These are phyloP conservation scores for Euborellia annulipes DNA, from an alignment of 1,140 invertebrate species.

Conservation along the genomic window DNA sequence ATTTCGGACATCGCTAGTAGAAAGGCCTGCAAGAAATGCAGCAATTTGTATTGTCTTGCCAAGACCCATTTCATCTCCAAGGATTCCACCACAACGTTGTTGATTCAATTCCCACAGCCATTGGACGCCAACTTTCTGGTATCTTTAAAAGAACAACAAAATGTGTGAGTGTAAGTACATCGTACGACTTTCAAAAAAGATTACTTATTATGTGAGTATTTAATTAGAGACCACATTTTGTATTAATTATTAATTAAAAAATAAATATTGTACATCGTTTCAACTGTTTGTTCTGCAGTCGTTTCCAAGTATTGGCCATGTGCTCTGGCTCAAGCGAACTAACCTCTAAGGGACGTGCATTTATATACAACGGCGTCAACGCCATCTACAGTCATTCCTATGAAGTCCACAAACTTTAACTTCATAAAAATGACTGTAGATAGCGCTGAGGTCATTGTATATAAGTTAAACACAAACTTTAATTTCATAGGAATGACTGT, in stretches of 20 bases:
- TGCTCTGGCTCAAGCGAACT: neutral
- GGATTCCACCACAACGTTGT: conserved; percentile 60
- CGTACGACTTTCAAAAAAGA: neutral
- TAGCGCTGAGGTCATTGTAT: no score
- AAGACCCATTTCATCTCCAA: conserved; percentile 82
- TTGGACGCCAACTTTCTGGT: conserved; percentile 63
- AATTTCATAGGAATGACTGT: no score
- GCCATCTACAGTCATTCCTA: no score
- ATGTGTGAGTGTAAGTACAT: neutral
- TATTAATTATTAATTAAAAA: no score
- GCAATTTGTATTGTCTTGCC: conserved; percentile 83
- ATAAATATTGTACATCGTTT: neutral
- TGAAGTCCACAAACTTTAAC: no score
- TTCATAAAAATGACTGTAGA: no score
- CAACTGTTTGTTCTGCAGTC: neutral
- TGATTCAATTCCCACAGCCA: conserved; percentile 87
- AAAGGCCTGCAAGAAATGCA: conserved; percentile 55
- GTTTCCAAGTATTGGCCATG: neutral
- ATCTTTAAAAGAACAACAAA: conserved; percentile 29
- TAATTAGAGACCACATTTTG: neutral
- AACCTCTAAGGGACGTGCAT: no score
- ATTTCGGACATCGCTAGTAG: conserved; percentile 36
- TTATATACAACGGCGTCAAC: no score
- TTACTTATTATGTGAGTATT: neutral
- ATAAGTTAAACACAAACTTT: no score